These are phyloP conservation scores for Tolmerus cingulatus DNA, from an alignment of 2,888 invertebrate species.

Conservation along the genomic window DNA sequence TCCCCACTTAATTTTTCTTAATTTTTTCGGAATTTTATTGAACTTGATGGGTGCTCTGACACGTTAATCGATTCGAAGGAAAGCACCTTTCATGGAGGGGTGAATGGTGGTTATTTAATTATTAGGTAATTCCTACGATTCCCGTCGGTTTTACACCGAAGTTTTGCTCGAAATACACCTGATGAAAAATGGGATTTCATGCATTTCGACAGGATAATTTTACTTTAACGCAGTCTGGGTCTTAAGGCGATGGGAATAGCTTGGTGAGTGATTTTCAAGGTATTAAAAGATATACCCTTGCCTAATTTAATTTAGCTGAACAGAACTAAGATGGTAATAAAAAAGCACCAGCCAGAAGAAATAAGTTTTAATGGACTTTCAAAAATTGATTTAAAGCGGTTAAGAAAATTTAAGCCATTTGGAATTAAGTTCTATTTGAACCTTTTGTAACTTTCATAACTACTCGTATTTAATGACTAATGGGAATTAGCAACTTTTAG, in stretches of 20 bases:
- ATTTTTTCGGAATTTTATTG: not conserved
- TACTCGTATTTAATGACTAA: too few species aligned
- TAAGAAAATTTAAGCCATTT: too few species aligned
- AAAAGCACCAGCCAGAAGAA: too few species aligned
- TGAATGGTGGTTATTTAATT: not conserved
- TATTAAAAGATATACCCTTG: too few species aligned
- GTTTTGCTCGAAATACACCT: not conserved
- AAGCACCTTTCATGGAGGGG: not conserved
- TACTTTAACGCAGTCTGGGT: not conserved
- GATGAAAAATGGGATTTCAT: not conserved
- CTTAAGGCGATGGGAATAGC: not conserved
- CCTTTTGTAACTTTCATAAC: too few species aligned
- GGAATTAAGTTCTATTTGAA: too few species aligned
- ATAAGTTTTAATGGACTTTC: too few species aligned
- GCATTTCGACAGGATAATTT: not conserved
- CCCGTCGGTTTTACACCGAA: not conserved
- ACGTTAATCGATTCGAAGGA: not conserved
- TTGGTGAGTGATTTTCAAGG: not conserved
- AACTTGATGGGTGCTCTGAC: not conserved
- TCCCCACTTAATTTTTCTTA: not conserved
- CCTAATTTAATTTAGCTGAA: too few species aligned
- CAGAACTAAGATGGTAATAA: too few species aligned
- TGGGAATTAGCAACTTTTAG: too few species aligned
- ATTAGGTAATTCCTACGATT: not conserved
- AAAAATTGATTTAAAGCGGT: too few species aligned